These are phyloP conservation scores for Oncopeltus fasciatus DNA, from an alignment of 1,140 invertebrate genomes.

Conservation along the genomic window DNA sequence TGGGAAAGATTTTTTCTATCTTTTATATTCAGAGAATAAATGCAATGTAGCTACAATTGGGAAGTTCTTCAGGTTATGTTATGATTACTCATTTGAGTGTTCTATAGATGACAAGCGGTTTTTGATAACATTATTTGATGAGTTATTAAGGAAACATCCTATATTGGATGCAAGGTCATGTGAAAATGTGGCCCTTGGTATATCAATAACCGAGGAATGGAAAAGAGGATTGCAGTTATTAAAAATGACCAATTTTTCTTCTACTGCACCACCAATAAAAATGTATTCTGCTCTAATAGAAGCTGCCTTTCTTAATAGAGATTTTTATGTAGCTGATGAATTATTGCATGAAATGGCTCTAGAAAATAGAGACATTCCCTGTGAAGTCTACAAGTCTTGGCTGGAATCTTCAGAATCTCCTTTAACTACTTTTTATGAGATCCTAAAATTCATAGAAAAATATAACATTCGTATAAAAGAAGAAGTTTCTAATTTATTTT, in stretches of 20 bases:
- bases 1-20: conserved; percentile 3
- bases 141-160: conserved; percentile 38
- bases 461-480: conserved; percentile 23
- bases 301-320: conserved; percentile 39
- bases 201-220: conserved; percentile 47
- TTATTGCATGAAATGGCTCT: conserved; percentile 34
- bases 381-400: conserved; percentile 28
- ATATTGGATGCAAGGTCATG: conserved; percentile 39
- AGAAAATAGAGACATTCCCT: conserved; percentile 17
- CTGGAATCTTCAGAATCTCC: conserved; percentile 33
- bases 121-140: conserved; percentile 30
- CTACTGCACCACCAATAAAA: conserved; percentile 25
- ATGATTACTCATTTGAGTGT: conserved; percentile 26
- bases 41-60: conserved; percentile 30
- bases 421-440: not conserved
- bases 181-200: conserved; percentile 39
- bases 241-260: conserved; percentile 37
- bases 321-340: conserved; percentile 37
- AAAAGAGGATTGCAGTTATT: conserved; percentile 41
- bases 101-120: conserved; percentile 35
- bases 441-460: not conserved
- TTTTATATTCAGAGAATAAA: not conserved
- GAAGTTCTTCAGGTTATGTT: conserved; percentile 38
- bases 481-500: conserved; percentile 27
- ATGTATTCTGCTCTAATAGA: conserved; percentile 34